Evolutionary conservation across 2,113 vertebrate species (phyloP).

Genomic region (Heterocephalus glaber): DNA sequence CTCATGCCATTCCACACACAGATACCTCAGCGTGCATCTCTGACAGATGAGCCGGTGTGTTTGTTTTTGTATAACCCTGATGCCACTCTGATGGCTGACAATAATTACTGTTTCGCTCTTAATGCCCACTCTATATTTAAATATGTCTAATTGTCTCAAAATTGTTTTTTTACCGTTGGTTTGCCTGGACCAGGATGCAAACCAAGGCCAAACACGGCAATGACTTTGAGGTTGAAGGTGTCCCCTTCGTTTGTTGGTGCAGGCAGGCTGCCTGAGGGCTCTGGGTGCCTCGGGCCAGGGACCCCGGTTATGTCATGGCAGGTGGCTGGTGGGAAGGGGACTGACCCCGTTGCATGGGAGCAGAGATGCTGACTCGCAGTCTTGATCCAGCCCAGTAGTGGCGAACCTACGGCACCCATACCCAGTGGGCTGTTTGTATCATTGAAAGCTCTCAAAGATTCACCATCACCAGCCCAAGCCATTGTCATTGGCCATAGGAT

Average conservation of each 20-base stretch:
- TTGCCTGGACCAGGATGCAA: neutral
- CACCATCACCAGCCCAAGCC: neutral
- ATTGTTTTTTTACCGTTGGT: neutral
- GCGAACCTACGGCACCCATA: neutral
- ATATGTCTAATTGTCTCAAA: neutral
- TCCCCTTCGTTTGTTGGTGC: neutral
- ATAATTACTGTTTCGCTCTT: neutral
- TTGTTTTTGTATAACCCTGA: neutral
- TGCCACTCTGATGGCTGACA: neutral
- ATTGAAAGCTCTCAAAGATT: neutral
- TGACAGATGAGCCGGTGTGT: neutral
- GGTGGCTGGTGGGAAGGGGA: neutral
- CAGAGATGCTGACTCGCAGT: neutral
- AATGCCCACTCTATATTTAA: neutral
- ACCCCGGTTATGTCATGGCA: neutral
- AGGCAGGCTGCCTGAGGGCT: neutral
- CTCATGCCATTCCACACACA: neutral
- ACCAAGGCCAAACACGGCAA: neutral
- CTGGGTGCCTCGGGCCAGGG: neutral
- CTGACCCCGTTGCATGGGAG: accelerated
- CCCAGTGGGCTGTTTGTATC: neutral
- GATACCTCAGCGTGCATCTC: neutral
- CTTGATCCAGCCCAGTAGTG: too few species aligned
- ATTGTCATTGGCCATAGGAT: too few species aligned
- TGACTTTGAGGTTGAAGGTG: neutral